Evolutionary conservation across 2,797 vertebrate genomes (phyloP).

Genomic region (Sebastes cheni): DNA sequence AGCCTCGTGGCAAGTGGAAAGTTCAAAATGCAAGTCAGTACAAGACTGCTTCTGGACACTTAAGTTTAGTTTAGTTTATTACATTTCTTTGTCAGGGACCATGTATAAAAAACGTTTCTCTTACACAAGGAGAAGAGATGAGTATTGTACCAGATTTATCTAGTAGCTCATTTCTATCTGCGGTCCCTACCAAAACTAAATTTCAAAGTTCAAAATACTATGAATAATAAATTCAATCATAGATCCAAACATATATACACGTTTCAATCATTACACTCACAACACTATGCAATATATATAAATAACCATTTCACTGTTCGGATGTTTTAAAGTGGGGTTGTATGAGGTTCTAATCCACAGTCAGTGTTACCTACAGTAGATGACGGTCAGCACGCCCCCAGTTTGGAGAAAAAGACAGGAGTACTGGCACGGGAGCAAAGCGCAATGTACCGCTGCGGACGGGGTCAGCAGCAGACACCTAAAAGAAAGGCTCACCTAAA

Average conservation of each 20-base stretch:
- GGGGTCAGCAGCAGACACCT: neutral
- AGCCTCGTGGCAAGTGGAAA: no score
- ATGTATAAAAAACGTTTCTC: neutral
- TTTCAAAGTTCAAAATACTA: neutral
- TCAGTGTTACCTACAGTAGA: no score
- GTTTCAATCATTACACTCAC: neutral
- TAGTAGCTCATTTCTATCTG: neutral
- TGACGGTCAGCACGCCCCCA: no score
- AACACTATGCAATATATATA: neutral
- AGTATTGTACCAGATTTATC: neutral
- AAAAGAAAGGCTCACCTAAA: neutral
- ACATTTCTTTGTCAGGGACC: neutral
- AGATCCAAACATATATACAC: neutral
- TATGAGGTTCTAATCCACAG: no score
- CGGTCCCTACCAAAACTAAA: neutral
- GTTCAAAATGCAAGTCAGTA: neutral
- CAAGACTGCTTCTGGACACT: neutral
- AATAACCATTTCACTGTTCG: no score
- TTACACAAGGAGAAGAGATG: neutral
- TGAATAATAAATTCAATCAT: neutral
- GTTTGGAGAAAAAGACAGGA: neutral
- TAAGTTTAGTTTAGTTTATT: neutral
- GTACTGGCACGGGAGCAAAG: no score
- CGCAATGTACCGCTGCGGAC: neutral
- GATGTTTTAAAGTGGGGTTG: no score